A percentile compares a stretch with the other conserved stretches of the same genome.
Conservation (phyloP, 2,113 vertebrate genomes). For the Menura novaehollandiae region DNA sequence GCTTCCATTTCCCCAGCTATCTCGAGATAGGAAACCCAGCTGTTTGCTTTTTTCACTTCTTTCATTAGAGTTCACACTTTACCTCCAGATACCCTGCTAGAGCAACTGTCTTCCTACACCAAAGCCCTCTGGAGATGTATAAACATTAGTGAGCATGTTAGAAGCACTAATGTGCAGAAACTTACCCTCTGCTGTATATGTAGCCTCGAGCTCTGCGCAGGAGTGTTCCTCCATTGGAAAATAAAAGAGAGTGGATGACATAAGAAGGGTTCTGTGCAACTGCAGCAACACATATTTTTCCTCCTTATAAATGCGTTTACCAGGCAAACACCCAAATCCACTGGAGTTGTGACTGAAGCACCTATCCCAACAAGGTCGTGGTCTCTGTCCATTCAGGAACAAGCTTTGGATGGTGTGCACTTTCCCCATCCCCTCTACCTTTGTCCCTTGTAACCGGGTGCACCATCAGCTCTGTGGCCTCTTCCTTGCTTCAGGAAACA, state of each 20-base stretch:
- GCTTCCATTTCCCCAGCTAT: background rate
- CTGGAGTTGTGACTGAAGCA: background rate
- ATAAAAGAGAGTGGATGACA: background rate
- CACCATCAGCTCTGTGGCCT: background rate
- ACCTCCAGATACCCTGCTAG: background rate
- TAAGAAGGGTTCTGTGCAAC: background rate
- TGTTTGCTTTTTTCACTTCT: conserved; percentile 54
- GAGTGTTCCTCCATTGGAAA: background rate
- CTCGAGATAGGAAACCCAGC: background rate
- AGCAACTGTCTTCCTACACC: conserved; percentile 27
- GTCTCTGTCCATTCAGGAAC: background rate
- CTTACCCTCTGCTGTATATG: background rate
- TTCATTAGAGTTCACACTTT: conserved; percentile 49
- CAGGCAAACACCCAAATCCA: background rate
- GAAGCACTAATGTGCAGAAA: conserved; percentile 30
- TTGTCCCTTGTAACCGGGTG: background rate
- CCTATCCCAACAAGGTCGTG: fast-evolving
- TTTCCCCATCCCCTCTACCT: background rate
- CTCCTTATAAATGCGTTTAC: background rate
- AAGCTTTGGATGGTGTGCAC: background rate
- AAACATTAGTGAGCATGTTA: conserved; percentile 47
- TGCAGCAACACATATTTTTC: background rate
- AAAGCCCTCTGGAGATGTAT: conserved; percentile 30
- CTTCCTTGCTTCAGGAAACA: background rate
- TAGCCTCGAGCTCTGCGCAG: background rate